These are phyloP conservation scores for Mercenaria mercenaria DNA, from an alignment of 1,140 invertebrate genomes.

Conservation along the genomic window DNA sequence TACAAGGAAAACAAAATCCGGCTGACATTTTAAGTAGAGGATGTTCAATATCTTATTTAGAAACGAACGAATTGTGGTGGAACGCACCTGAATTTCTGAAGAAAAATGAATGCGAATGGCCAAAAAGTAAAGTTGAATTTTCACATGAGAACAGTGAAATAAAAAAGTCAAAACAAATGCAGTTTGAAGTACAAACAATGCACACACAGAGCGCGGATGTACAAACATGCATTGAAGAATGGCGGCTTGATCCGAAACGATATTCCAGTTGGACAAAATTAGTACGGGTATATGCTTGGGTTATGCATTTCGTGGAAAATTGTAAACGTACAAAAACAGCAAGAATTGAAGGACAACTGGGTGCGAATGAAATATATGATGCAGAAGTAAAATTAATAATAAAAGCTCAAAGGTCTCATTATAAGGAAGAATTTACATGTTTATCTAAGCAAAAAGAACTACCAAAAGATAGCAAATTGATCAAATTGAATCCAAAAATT, in stretches of 20 bases:
- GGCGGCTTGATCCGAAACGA: not conserved
- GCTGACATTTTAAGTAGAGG: not conserved
- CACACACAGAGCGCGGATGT: not conserved
- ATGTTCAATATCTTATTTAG: not conserved
- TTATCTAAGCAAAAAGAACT: not conserved
- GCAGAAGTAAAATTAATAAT: not conserved
- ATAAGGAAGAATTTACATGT: not conserved
- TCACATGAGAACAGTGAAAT: not conserved
- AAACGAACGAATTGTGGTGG: not conserved
- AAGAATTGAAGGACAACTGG: not conserved
- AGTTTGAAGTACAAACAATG: not conserved
- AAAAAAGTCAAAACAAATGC: not conserved
- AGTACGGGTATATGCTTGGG: slow-evolving; percentile 38
- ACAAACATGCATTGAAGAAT: not conserved
- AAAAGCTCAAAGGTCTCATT: not conserved
- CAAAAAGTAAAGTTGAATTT: not conserved
- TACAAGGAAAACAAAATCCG: slow-evolving; percentile 8
- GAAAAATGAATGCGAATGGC: not conserved
- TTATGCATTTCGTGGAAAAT: slow-evolving; percentile 17
- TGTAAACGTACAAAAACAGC: not conserved
- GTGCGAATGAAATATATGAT: not conserved
- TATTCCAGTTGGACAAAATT: slow-evolving; percentile 29
- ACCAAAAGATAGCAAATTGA: not conserved
- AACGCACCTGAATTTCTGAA: slow-evolving; percentile 14
- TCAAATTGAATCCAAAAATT: not conserved